These are phyloP conservation scores for Spodoptera picta DNA, from an alignment of 2,888 invertebrate genomes.

Conservation along the genomic window DNA sequence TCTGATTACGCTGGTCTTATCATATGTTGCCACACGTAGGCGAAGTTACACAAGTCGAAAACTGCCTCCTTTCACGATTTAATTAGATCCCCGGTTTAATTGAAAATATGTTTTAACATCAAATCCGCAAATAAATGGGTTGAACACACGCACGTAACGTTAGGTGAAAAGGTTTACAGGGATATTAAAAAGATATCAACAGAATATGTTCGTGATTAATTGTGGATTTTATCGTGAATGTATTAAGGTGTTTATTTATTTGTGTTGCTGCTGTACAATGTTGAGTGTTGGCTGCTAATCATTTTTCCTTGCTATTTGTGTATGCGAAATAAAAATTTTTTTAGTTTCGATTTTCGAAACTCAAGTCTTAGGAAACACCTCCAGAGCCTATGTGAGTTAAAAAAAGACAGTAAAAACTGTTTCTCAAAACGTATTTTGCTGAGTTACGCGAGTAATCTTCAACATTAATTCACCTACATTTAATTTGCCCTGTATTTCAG, in stretches of 20 bases:
- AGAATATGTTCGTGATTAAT: constrained; percentile 17
- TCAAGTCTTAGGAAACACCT: too few relatives aligned
- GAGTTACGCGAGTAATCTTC: too few relatives aligned
- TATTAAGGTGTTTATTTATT: not conserved
- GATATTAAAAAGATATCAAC: not conserved
- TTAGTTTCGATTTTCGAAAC: too few relatives aligned
- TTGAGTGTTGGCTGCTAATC: too few relatives aligned
- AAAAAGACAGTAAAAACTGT: too few relatives aligned
- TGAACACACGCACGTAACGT: constrained; percentile 65
- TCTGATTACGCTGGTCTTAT: constrained; percentile 64
- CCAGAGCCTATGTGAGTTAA: too few relatives aligned
- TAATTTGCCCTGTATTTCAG: too few relatives aligned
- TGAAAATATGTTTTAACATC: constrained; percentile 80
- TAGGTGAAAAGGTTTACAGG: constrained; percentile 44
- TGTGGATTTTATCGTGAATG: not conserved
- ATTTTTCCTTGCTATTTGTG: too few relatives aligned
- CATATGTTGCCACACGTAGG: constrained; percentile 68
- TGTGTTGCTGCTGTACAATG: not conserved
- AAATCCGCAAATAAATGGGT: constrained; percentile 75
- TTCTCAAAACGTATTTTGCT: too few relatives aligned
- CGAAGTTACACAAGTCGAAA: constrained; percentile 76
- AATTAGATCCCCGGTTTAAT: constrained; percentile 79
- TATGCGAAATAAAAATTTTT: too few relatives aligned
- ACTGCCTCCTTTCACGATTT: constrained; percentile 79
- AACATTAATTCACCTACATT: too few relatives aligned